Evolutionary conservation across 2,113 vertebrate species (phyloP).

Genomic region (Nematolebias whitei): DNA sequence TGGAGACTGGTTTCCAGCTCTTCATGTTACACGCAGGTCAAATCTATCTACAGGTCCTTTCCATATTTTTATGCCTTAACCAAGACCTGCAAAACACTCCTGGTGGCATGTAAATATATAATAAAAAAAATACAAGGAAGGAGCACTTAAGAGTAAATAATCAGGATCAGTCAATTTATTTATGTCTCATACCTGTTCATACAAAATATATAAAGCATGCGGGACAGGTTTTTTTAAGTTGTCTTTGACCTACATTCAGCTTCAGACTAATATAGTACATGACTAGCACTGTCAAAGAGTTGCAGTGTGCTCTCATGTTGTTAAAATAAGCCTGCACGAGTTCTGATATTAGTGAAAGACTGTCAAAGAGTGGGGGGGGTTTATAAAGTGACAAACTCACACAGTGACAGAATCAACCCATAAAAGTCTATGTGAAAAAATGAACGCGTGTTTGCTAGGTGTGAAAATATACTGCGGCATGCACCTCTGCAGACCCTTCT

Average conservation of each 20-base stretch:
- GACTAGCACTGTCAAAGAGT: slow-evolving; percentile 21
- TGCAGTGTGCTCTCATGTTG: slow-evolving; percentile 29
- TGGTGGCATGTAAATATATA: not conserved
- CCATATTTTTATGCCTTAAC: slow-evolving; percentile 1
- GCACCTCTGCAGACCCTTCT: slow-evolving; percentile 76
- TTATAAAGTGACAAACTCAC: slow-evolving; percentile 76
- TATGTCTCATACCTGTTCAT: not conserved
- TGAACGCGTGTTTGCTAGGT: slow-evolving; percentile 70
- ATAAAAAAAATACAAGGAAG: too few relatives aligned
- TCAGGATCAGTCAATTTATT: slow-evolving; percentile 8
- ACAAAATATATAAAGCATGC: slow-evolving; percentile 1
- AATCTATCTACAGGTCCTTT: slow-evolving; percentile 12
- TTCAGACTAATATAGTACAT: slow-evolving; percentile 18
- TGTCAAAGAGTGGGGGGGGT: slow-evolving; percentile 47
- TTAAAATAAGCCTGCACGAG: slow-evolving; percentile 67
- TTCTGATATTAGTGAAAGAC: slow-evolving; percentile 67
- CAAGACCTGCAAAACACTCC: not conserved
- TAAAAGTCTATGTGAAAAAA: slow-evolving; percentile 76
- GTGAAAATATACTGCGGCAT: slow-evolving; percentile 78
- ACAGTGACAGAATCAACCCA: slow-evolving; percentile 72
- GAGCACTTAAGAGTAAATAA: not conserved
- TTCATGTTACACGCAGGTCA: not conserved
- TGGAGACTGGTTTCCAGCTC: slow-evolving; percentile 16
- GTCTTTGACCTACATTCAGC: slow-evolving; percentile 6
- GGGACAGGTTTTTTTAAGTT: not conserved